Evolutionary conservation across 2,888 invertebrate genomes (phyloP), one percentile per base, ranked within the genome.

Genomic region (Octonoba sinensis): DNA sequence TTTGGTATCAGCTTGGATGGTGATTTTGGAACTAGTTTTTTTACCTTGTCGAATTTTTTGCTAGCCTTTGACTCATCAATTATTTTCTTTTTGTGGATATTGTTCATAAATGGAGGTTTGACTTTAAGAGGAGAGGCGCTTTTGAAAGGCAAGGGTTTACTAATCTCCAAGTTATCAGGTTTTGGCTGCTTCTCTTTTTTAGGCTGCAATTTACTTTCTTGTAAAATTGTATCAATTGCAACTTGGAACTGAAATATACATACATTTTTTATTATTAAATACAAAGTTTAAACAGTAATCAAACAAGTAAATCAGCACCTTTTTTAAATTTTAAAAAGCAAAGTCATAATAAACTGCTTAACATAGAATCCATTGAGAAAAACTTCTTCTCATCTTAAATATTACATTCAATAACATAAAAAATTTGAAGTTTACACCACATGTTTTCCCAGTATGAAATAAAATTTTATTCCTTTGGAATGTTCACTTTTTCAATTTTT

Each of bases 181-280:
- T n/a, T 67, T 36, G n/a, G 8, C 22, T 16, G 47, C 16, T 18
- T 44, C 1, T 22, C 13, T 57, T 57, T 57, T 24, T 65, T 57
- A 18, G 64, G 15, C 62, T 18, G 16, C 22, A 20, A 24, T 15
- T 51, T 46, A 54, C 46, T 56, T 8, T 46, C 46, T 70, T 93
- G 92, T 86, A 95, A 94, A 84, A 96, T 95, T 86, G 94, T 93
- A 75, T 90, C 91, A 83, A 95, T 91, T 0, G 95, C 96, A 84
- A 94, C 93, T 88, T 93, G 94, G 88, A 96, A 95, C 36, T 36
- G 36, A 36, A 36, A 36, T 36, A 36, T 36, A 36, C n/a, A n/a
- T n/a, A n/a, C n/a, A n/a, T n/a, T 36, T 36, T 36, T 36, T 36
- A 36, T 36, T 36, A 36, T 11, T 36, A 36, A 36, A 36, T 36